Percentiles rank a stretch among this genome's conserved stretches.
These are phyloP conservation scores for Labeo rohita DNA, from an alignment of 2,113 vertebrate species.

Conservation along the genomic window DNA sequence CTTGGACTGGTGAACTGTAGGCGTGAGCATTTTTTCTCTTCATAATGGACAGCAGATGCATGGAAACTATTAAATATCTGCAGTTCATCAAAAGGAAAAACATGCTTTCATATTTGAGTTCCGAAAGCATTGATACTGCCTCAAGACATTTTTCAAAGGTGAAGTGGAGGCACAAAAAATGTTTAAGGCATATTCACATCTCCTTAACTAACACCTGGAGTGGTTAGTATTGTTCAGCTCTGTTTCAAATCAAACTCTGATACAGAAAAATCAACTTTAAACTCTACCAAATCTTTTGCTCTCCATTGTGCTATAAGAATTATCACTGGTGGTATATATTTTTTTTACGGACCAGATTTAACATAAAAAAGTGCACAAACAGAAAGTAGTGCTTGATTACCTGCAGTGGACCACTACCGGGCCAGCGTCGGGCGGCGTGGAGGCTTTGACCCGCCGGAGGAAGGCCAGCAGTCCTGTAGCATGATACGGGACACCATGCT, in stretches of 20 bases:
- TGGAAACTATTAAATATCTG: background rate
- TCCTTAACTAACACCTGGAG: background rate
- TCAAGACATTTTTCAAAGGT: background rate
- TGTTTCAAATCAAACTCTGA: too few relatives aligned
- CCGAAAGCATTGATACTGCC: background rate
- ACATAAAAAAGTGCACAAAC: too few relatives aligned
- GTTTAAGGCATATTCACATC: background rate
- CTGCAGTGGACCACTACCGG: slow-evolving; percentile 97
- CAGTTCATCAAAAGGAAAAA: background rate
- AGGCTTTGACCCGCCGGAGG: slow-evolving; percentile 91
- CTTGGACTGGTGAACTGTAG: background rate
- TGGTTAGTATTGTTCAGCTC: too few relatives aligned
- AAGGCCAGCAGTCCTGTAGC: slow-evolving; percentile 94
- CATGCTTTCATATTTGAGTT: background rate
- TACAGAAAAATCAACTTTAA: too few relatives aligned
- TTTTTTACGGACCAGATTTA: too few relatives aligned
- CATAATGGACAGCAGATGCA: background rate
- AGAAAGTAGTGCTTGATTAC: slow-evolving; percentile 63
- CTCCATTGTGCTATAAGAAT: background rate
- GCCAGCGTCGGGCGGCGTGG: slow-evolving; percentile 87
- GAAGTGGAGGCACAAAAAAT: background rate
- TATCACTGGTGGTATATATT: background rate
- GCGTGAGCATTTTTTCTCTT: background rate
- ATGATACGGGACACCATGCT: slow-evolving; percentile 91
- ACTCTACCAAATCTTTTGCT: background rate